Evolutionary conservation across 2,888 invertebrate genomes (phyloP).

Genomic region (Heliconius sara): DNA sequence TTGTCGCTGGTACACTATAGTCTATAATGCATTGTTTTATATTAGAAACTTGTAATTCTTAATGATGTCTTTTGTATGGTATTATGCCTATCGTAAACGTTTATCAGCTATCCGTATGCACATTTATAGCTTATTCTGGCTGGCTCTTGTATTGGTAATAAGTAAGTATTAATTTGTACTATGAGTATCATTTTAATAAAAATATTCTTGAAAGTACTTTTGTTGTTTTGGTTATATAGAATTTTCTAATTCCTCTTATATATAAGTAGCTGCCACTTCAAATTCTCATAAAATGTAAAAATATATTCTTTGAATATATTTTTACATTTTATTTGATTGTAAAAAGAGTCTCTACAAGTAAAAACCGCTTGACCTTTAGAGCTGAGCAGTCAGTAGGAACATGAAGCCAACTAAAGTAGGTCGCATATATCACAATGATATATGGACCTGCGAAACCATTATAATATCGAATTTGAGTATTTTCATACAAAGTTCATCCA

Average conservation of each 20-base stretch:
- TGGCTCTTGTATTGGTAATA: background rate
- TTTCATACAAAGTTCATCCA: slow-evolving; percentile 4
- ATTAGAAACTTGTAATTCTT: slow-evolving; percentile 5
- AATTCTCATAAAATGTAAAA: too few species aligned
- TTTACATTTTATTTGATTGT: background rate
- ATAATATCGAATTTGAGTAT: slow-evolving; percentile 9
- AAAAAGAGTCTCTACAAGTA: background rate
- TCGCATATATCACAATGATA: slow-evolving; percentile 26
- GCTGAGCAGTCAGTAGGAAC: background rate
- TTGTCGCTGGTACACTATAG: background rate
- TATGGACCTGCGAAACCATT: slow-evolving; percentile 21
- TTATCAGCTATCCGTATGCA: background rate
- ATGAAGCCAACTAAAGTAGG: slow-evolving; percentile 19
- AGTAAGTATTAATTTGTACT: background rate
- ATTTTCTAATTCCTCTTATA: too few species aligned
- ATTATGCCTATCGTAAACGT: background rate
- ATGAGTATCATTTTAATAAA: background rate
- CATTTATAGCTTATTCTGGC: background rate
- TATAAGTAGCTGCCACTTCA: too few species aligned
- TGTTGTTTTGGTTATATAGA: background rate
- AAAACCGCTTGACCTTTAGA: slow-evolving; percentile 7
- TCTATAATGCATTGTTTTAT: too few species aligned
- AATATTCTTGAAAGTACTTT: background rate
- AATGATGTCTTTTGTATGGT: background rate
- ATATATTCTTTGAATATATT: background rate